phyloP scores from a whole-genome alignment of 2,113 vertebrate species.

The Carlito syrichta region DNA sequence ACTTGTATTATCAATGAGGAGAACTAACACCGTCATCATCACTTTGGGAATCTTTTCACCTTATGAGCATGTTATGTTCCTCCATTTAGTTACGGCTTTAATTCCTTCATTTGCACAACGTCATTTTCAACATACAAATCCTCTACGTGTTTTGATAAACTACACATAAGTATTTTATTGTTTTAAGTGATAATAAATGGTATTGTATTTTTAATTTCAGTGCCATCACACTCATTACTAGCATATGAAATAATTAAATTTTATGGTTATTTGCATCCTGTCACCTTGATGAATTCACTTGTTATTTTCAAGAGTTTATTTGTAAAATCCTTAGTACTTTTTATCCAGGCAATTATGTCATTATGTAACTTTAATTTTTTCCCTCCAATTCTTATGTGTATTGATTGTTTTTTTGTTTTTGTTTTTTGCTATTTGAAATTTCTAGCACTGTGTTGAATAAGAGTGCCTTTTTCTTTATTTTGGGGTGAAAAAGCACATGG shows the following conservation, averaged over 20 bases:
- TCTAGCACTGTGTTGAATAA: not conserved
- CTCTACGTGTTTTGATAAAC: not conserved
- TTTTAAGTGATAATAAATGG: not conserved
- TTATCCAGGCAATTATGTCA: not conserved
- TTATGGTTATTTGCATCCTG: not conserved
- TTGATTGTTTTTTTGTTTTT: not conserved
- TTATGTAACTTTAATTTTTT: not conserved
- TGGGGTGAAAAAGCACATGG: too few relatives aligned
- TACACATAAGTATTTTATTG: not conserved
- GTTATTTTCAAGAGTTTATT: not conserved
- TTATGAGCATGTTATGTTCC: not conserved
- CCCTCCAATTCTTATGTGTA: not conserved
- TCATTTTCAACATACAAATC: not conserved
- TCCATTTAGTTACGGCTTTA: not conserved
- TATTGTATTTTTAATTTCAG: not conserved
- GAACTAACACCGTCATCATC: not conserved
- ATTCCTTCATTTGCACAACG: not conserved
- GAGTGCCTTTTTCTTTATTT: too few relatives aligned
- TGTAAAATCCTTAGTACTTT: not conserved
- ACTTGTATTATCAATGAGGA: not conserved
- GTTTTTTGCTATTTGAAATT: not conserved
- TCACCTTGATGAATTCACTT: not conserved
- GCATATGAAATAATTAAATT: not conserved
- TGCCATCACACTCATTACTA: not conserved
- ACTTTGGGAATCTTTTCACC: not conserved